Evolutionary conservation across 2,888 invertebrate species (phyloP).

Genomic region (Machimus atricapillus): DNA sequence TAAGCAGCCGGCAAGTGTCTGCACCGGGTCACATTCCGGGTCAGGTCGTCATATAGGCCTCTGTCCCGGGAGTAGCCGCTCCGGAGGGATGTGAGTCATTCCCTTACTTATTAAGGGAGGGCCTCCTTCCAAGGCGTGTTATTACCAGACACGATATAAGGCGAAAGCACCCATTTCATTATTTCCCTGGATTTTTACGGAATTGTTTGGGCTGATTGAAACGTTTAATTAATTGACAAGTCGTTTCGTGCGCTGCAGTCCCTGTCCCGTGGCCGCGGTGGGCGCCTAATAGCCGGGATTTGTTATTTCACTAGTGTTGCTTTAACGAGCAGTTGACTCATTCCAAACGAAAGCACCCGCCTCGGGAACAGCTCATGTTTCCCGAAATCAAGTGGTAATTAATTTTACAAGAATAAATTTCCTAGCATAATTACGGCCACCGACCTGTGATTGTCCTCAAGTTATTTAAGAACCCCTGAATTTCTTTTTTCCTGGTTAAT

Average conservation of each 20-base stretch:
- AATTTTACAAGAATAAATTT: neutral
- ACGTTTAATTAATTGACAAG: conserved; percentile 32
- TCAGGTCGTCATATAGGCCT: neutral
- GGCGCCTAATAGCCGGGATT: neutral
- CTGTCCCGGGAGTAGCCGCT: neutral
- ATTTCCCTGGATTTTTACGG: neutral
- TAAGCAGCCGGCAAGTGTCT: conserved; percentile 11
- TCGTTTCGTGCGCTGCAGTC: neutral
- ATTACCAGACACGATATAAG: conserved; percentile 19
- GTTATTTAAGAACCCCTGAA: neutral
- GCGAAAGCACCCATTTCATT: neutral
- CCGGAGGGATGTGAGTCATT: conserved; percentile 14
- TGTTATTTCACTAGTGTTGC: neutral
- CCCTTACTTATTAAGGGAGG: neutral
- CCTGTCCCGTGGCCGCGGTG: neutral
- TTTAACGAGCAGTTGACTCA: conserved; percentile 5
- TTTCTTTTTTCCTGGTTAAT: neutral
- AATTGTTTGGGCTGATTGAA: conserved; percentile 21
- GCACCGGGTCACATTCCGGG: neutral
- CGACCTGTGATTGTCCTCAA: neutral
- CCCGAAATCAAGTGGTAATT: neutral
- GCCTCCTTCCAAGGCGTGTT: neutral
- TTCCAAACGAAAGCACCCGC: neutral
- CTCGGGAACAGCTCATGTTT: neutral
- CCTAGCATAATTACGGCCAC: neutral